These are phyloP conservation scores for Cephonodes hylas DNA, from an alignment of 2,888 invertebrate species.

Conservation along the genomic window DNA sequence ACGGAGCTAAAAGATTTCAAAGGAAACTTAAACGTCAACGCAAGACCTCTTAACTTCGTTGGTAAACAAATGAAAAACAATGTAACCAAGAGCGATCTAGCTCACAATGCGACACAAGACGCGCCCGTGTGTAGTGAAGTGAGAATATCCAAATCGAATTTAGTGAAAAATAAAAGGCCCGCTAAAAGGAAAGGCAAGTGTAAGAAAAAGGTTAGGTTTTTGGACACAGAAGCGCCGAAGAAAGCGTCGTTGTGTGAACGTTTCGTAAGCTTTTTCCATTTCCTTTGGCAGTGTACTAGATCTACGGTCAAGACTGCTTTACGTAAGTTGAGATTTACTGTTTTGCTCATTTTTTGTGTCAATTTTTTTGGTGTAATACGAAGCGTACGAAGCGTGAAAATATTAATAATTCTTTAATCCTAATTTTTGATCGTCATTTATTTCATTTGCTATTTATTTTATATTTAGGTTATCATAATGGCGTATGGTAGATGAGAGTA, in stretches of 20 bases:
- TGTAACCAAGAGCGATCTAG: slow-evolving; percentile 41
- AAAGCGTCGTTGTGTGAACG: slow-evolving; percentile 52
- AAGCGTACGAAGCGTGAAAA: not conserved
- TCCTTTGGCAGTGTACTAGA: slow-evolving; percentile 58
- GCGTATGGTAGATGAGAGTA: too few relatives aligned
- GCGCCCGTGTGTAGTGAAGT: slow-evolving; percentile 50
- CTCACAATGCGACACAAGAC: slow-evolving; percentile 32
- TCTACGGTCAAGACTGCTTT: slow-evolving; percentile 51
- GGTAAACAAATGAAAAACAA: slow-evolving; percentile 47
- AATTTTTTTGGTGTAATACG: not conserved
- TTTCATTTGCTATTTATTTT: too few relatives aligned
- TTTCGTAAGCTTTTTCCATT: slow-evolving; percentile 54
- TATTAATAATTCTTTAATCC: too few relatives aligned
- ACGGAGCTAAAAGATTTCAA: slow-evolving; percentile 51
- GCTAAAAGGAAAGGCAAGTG: slow-evolving; percentile 44
- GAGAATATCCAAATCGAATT: slow-evolving; percentile 59
- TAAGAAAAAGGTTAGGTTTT: slow-evolving; percentile 70
- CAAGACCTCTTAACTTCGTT: slow-evolving; percentile 38
- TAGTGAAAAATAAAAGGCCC: slow-evolving; percentile 52
- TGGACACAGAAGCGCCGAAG: slow-evolving; percentile 48
- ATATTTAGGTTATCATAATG: too few relatives aligned
- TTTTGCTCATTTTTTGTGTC: not conserved
- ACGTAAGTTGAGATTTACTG: slow-evolving; percentile 44
- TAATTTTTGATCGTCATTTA: too few relatives aligned
- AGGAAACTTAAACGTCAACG: slow-evolving; percentile 32